These are phyloP conservation scores for Kryptolebias ocellatus DNA, from an alignment of 2,797 vertebrate genomes.

Conservation along the genomic window DNA sequence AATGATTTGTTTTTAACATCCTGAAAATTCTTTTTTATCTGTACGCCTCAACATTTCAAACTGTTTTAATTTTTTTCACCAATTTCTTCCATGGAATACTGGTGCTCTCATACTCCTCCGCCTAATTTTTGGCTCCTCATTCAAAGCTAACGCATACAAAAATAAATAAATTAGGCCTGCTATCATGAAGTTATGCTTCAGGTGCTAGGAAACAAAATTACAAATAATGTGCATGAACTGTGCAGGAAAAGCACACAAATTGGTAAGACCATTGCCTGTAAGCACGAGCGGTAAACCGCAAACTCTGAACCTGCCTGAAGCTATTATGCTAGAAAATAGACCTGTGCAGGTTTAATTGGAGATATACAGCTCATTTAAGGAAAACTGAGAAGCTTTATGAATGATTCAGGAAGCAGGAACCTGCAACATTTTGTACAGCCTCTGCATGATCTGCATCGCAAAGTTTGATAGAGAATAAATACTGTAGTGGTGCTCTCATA, in stretches of 20 bases:
- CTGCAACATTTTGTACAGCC: constrained; percentile 55
- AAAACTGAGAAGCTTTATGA: constrained; percentile 37
- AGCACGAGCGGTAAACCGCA: constrained; percentile 14
- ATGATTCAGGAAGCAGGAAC: constrained; percentile 39
- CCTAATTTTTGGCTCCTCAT: not conserved
- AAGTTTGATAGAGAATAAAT: constrained; percentile 58
- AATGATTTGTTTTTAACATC: too few relatives aligned
- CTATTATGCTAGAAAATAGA: constrained; percentile 7
- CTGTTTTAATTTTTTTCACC: not conserved
- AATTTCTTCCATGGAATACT: not conserved
- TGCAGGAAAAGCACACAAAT: constrained; percentile 14
- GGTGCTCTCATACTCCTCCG: not conserved
- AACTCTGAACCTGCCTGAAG: constrained; percentile 10
- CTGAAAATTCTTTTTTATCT: too few relatives aligned
- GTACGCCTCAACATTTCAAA: not conserved
- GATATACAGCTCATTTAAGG: constrained; percentile 23
- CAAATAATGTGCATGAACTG: constrained; percentile 8
- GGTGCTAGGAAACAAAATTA: constrained; percentile 8
- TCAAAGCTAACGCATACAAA: not conserved
- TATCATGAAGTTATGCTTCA: constrained; percentile 9
- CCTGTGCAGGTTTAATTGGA: constrained; percentile 35
- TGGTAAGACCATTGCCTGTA: constrained; percentile 6
- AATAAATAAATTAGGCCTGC: not conserved
- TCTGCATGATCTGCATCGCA: constrained; percentile 54
- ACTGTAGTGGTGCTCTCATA: constrained; percentile 56